Percentiles rank a stretch among this genome's conserved stretches.
Conservation (phyloP, 2,888 invertebrate species). For the Nemurella pictetii region DNA sequence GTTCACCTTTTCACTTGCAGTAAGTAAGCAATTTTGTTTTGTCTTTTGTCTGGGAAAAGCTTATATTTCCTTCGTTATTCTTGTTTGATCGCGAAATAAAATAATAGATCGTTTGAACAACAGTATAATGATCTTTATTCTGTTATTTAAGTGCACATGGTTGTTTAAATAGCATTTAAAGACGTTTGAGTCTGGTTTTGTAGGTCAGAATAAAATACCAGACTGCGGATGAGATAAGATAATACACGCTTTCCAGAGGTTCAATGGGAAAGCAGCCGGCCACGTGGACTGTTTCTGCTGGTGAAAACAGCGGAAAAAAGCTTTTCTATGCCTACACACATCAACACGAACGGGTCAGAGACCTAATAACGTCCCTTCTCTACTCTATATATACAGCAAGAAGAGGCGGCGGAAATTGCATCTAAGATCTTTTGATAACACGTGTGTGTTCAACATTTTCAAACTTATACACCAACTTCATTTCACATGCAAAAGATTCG, state of each 20-base stretch:
- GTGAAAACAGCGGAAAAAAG: not conserved
- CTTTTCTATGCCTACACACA: not conserved
- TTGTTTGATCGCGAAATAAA: not conserved
- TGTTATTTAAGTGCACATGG: not conserved
- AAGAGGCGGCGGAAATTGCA: not conserved
- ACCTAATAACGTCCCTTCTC: not conserved
- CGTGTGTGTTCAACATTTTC: not conserved
- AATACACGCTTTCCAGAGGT: not conserved
- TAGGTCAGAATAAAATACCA: not conserved
- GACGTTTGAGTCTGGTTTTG: not conserved
- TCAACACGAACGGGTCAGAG: not conserved
- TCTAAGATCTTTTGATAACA: not conserved
- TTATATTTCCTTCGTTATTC: not conserved
- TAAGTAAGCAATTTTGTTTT: not conserved
- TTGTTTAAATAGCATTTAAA: not conserved
- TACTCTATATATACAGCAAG: not conserved
- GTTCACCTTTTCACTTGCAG: not conserved
- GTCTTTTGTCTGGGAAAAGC: not conserved
- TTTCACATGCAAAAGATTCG: slow-evolving; percentile 19
- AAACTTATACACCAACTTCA: slow-evolving; percentile 9
- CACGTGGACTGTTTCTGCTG: not conserved
- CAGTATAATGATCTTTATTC: not conserved
- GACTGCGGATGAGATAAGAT: not conserved
- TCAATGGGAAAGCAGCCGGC: not conserved
- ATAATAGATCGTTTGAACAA: not conserved